These are phyloP conservation scores for Holothuria scabra DNA, from an alignment of 53 echinoderm and acorn worm genomes.

Conservation along the genomic window DNA sequence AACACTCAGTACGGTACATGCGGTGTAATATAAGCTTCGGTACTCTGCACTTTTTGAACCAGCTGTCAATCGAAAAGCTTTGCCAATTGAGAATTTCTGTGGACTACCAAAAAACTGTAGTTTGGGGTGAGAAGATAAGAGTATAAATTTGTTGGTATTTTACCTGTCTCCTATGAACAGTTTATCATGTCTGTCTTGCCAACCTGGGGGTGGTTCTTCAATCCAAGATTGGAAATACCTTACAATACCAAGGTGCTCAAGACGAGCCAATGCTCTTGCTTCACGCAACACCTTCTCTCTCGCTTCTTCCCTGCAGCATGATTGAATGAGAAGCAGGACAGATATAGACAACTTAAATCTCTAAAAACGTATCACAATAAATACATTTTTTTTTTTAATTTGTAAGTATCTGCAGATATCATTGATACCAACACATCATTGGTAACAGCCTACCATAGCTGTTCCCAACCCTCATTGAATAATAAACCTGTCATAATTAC, in stretches of 20 bases:
- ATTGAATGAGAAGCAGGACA: not conserved
- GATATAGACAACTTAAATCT: not conserved
- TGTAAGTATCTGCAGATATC: not conserved
- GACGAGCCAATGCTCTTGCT: constrained; percentile 79
- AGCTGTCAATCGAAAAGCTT: too few species aligned
- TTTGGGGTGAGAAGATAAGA: too few species aligned
- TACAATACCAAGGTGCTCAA: constrained; percentile 92
- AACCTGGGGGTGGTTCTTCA: constrained; percentile 92
- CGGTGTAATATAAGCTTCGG: too few species aligned
- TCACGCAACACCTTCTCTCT: constrained; percentile 91
- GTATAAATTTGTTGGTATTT: not conserved
- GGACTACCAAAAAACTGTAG: too few species aligned
- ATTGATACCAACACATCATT: too few species aligned
- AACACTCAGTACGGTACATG: too few species aligned
- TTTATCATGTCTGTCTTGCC: constrained; percentile 84
- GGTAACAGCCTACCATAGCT: too few species aligned
- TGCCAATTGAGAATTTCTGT: too few species aligned
- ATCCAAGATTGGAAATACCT: constrained; percentile 96
- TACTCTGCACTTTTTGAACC: too few species aligned
- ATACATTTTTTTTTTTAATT: not conserved
- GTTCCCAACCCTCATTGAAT: too few species aligned
- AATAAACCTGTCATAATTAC: too few species aligned
- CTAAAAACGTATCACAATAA: not conserved
- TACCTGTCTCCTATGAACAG: constrained; percentile 53
- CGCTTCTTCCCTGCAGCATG: constrained; percentile 68